Evolutionary conservation across 2,888 invertebrate species (phyloP), one percentile per base, ranked within the genome.

Genomic region (Xylota segnis): DNA sequence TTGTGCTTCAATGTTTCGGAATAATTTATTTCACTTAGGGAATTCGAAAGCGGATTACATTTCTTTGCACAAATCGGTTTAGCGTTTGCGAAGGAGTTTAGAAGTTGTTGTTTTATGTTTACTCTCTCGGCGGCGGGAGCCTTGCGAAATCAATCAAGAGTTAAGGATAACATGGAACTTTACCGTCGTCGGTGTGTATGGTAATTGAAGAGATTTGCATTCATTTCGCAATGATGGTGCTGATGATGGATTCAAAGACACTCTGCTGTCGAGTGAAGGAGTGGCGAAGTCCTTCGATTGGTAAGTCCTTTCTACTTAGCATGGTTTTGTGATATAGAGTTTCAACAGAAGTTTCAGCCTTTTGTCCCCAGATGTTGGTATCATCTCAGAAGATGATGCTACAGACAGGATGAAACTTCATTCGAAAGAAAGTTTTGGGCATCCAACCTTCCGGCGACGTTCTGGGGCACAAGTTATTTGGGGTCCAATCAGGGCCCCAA

Each of bases 21-120:
- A 84, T 84, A 81, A 84, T 84, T 75, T 84, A 84, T 84, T 84
- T 84, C 58, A 84, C 81, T 81, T 71, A 74, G 14, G 63, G 74
- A 70, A 68, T 74, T 66, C 65, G 56, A 58, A 75, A 79, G 58
- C 52, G 84, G 84, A 84, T 79, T 75, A 75, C 79, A 45, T 37
- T 63, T 29, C 45, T 59, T 59, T 54, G 75, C 32, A 52, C 9
- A 58, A 79, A 84, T 84, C 68, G 75, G 74, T 84, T 78, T 71
- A 65, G 52, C 54, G 58, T 78, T 78, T 63, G 63, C 47, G 70
- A 56, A 43, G 34, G 50, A 74, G 66, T 61, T 83, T 32, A 45
- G 54, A 54, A 75, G 56, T 54, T 63, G 37, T 71, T 61, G 52
- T n/a, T 37, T 23, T 78, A 52, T 50, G 12, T 45, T 45, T 74